These are phyloP conservation scores for Podilymbus podiceps DNA, from an alignment of 2,113 vertebrate genomes.

Conservation along the genomic window DNA sequence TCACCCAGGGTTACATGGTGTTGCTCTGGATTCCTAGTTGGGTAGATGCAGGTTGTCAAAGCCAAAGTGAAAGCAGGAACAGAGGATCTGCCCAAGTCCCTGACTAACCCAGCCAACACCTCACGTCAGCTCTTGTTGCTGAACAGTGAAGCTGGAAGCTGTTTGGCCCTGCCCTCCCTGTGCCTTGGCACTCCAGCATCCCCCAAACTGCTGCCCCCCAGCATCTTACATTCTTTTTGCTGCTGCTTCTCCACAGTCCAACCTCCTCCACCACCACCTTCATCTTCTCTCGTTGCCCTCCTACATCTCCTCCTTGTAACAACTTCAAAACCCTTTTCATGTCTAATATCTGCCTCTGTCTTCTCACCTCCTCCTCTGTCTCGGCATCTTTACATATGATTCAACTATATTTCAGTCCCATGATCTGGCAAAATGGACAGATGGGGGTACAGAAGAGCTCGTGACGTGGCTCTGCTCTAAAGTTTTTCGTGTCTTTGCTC, in stretches of 20 bases:
- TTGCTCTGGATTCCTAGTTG: background rate
- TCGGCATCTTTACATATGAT: background rate
- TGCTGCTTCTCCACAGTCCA: background rate
- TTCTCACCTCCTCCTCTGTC: background rate
- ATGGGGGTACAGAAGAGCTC: background rate
- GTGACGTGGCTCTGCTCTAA: background rate
- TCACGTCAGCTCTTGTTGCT: background rate
- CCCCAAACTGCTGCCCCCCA: background rate
- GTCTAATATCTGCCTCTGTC: background rate
- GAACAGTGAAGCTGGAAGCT: background rate
- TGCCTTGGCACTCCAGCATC: background rate
- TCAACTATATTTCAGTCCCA: background rate
- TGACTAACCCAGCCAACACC: background rate
- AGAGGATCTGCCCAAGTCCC: background rate
- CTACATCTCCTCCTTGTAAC: background rate
- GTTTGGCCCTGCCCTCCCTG: background rate
- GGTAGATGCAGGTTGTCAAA: background rate
- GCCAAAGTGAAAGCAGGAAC: background rate
- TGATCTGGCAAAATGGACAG: background rate
- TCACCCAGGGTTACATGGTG: background rate
- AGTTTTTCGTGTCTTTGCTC: slow-evolving; percentile 3
- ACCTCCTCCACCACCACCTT: background rate
- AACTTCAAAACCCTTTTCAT: background rate
- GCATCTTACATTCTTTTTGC: background rate
- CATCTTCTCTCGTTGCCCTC: background rate